Evolutionary conservation across 2,113 vertebrate genomes (phyloP).

Genomic region (Sylvilagus bachmani): DNA sequence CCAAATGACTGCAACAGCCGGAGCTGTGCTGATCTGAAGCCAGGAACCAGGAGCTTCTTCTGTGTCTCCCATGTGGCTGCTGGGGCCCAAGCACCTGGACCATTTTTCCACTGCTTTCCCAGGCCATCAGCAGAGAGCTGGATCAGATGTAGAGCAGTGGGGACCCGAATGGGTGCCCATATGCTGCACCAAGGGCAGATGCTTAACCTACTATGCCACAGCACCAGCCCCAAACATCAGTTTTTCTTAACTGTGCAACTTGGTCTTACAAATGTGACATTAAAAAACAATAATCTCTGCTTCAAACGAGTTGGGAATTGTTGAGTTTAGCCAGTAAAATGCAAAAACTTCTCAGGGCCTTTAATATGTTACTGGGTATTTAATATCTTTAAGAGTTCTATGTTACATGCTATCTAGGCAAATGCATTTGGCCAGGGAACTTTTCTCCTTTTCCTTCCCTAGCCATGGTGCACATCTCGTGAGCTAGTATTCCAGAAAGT

Average conservation of each 20-base stretch:
- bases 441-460: neutral
- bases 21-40: no score
- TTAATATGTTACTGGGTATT: neutral
- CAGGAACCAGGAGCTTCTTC: no score
- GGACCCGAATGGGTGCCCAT: no score
- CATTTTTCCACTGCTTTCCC: no score
- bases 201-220: no score
- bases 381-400: neutral
- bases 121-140: no score
- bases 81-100: no score
- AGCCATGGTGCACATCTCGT: neutral
- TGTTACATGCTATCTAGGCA: neutral
- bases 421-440: neutral
- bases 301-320: neutral
- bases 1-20: no score
- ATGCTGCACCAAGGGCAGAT: no score
- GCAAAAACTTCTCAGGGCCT: neutral
- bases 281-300: neutral
- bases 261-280: neutral
- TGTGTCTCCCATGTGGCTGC: no score
- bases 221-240: no score
- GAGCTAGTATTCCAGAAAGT: neutral
- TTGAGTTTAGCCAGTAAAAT: neutral
- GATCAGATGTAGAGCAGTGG: no score
- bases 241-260: neutral